phyloP scores from a whole-genome alignment of 2,113 vertebrate species.

The Colinus virginianus region DNA sequence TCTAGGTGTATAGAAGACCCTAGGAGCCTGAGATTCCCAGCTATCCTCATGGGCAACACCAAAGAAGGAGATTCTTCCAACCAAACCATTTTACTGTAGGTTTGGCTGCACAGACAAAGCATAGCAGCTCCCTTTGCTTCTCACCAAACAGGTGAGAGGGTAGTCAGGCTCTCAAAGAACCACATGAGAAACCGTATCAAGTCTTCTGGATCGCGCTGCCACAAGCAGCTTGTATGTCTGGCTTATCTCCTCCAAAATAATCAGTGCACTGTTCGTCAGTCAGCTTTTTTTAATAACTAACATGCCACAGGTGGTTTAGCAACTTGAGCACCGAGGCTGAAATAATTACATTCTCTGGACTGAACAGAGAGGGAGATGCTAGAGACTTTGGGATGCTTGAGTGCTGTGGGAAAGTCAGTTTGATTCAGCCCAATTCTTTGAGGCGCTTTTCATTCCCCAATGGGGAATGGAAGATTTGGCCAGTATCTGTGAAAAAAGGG shows the following conservation, averaged over 20 bases:
- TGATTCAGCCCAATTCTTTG: not conserved
- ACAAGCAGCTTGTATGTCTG: slow-evolving; percentile 14
- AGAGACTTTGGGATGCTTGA: not conserved
- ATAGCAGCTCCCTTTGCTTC: not conserved
- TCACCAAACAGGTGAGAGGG: not conserved
- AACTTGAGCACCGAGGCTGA: not conserved
- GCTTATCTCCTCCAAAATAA: slow-evolving; percentile 34
- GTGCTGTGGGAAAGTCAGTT: not conserved
- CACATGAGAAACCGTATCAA: not conserved
- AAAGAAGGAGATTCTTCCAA: not conserved
- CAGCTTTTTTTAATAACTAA: slow-evolving; percentile 21
- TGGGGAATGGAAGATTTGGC: not conserved
- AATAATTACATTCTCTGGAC: not conserved
- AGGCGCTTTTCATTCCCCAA: not conserved
- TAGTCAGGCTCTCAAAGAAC: not conserved
- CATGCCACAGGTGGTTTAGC: not conserved
- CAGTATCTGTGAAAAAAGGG: not conserved
- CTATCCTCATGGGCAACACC: not conserved
- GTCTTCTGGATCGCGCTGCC: not conserved
- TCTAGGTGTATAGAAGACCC: not conserved
- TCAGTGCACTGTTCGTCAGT: not conserved
- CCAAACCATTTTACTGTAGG: not conserved
- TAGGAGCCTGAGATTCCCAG: not conserved
- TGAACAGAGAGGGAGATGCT: not conserved
- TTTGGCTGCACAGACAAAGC: not conserved